Evolutionary conservation across 1,140 invertebrate genomes (phyloP).

Genomic region (Mya arenaria): DNA sequence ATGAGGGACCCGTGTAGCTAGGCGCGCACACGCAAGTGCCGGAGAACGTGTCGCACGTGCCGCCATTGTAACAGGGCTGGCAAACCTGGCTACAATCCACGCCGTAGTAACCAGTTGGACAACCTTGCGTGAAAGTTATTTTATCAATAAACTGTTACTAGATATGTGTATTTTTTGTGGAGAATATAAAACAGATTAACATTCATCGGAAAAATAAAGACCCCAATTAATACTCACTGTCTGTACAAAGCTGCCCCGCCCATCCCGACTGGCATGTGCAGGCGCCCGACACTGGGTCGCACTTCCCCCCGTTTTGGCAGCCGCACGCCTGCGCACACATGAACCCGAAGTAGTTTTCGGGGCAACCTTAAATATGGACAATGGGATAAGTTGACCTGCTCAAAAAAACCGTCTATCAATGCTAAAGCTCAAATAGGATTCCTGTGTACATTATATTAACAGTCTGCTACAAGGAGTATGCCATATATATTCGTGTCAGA

Average conservation of each 20-base stretch:
- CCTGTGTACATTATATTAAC: too few species aligned
- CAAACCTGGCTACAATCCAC: slow-evolving; percentile 64
- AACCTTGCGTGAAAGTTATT: too few species aligned
- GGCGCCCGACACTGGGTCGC: slow-evolving; percentile 91
- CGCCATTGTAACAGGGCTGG: slow-evolving; percentile 62
- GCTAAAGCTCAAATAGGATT: too few species aligned
- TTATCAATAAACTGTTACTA: too few species aligned
- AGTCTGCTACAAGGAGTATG: too few species aligned
- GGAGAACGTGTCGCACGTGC: slow-evolving; percentile 83
- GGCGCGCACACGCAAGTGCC: slow-evolving; percentile 90
- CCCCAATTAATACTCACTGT: slow-evolving; percentile 79
- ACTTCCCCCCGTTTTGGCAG: slow-evolving; percentile 86
- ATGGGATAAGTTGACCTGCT: too few species aligned
- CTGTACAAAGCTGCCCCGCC: slow-evolving; percentile 74
- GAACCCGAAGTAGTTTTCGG: slow-evolving; percentile 89
- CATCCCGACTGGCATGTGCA: slow-evolving; percentile 94
- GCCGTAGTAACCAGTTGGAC: slow-evolving; percentile 67
- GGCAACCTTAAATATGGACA: slow-evolving; percentile 83
- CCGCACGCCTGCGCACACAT: slow-evolving; percentile 89
- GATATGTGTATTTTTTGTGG: too few species aligned
- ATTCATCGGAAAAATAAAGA: too few species aligned
- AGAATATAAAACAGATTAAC: too few species aligned
- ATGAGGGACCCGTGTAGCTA: slow-evolving; percentile 88
- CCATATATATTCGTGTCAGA: too few species aligned
- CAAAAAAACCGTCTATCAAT: too few species aligned